Base-by-base conservation (phyloP, 2,888 invertebrate species). In the Rhogogaster chlorosoma region DNA sequence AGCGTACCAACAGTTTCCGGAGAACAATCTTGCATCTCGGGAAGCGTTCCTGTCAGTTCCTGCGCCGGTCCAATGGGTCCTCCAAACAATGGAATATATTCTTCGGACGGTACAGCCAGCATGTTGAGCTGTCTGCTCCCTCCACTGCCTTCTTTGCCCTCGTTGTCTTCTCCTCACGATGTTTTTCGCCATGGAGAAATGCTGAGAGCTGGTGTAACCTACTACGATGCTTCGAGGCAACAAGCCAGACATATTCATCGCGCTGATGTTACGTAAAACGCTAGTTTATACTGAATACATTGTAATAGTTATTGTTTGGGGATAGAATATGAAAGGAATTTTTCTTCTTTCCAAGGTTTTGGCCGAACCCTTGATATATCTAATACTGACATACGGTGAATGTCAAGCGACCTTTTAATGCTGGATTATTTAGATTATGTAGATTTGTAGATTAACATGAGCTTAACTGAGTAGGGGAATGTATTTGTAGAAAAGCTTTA, bases 71-170 rank as follows among this genome's bases (percentile, higher is more conserved):
- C 91, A 10, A 89, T 91, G 86, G 86, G 88, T 1, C 89, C 90
- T 67, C 86, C 89, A 9, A 88, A 88, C 75, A 92, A 89, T 82
- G 87, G 90, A 78, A 88, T 91, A 38, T 92, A 92, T 84, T 89
- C 91, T 15, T 89, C 92, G 18, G 92, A 92, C 36, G 87, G 87
- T 57, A 88, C 89, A 84, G 87, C 89, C 57, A 91, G 89, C 86
- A 91, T 92, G 91, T 85, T 92, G n/a, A 91, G 90, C 85, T 90
- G 91, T 86, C 86, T 92, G 45, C 86, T 92, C 75, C 91, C 92
- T 22, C 78, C 87, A n/a, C 87, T 91, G 64, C 90, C 91, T 53
- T 87, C 91, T 29, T 86, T 92, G 75, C 89, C 91, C 53, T 87
- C 91, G 18, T 86, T 92, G 5, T 89, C 90, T n/a, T 88, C 90